Evolutionary conservation across 2,113 vertebrate species (phyloP), one percentile per base, ranked within the genome.

Genomic region (Sinocyclocheilus rhinocerous): DNA sequence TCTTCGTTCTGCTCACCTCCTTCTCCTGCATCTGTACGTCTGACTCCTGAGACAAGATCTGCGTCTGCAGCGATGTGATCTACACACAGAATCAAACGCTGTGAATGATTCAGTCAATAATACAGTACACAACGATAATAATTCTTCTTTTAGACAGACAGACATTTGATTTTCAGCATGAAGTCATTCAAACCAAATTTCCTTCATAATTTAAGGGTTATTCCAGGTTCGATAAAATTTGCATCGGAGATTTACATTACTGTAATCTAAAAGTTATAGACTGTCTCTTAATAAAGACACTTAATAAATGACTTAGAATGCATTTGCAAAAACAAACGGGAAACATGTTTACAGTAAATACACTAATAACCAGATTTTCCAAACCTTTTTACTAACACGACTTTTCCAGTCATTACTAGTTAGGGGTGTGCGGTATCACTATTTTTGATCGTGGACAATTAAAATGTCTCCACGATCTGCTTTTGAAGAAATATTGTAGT

Each of bases 51-150:
- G 96, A 96, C 29, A 94, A 94, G 89, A 99, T 97, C 94, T 99
- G 97, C 70, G 92, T 95, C 92, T 98, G 97, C 90, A 99, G 63
- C 0, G 97, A 97, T 0, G 97, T 96, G 87, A 99, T 98, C 98
- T 99, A 89, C 42, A 92, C 42, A 42, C 42, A 42, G 1, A 81
- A 55, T 57, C 57, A 84, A 73, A 81, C 13, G 55, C 20, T 24
- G 20, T 6, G 9, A 67, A 65, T 15, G 12, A 29, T 65, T 65
- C 63, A 29, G 24, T 29, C 24, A 67, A 16, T 67, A 29, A 67
- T 33, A 18, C n/a, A n/a, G n/a, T n/a, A n/a, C 18, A 16, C 11
- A 67, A 67, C 42, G 7, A 9, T 29, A 26, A 65, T 5, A 24
- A 67, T 18, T 12, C 65, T 16, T 24, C 1, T 57, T 57, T 57